Percentiles rank a stretch among this genome's conserved stretches.
Conservation (phyloP, 2,888 invertebrate species). For the Melanotus villosus region DNA sequence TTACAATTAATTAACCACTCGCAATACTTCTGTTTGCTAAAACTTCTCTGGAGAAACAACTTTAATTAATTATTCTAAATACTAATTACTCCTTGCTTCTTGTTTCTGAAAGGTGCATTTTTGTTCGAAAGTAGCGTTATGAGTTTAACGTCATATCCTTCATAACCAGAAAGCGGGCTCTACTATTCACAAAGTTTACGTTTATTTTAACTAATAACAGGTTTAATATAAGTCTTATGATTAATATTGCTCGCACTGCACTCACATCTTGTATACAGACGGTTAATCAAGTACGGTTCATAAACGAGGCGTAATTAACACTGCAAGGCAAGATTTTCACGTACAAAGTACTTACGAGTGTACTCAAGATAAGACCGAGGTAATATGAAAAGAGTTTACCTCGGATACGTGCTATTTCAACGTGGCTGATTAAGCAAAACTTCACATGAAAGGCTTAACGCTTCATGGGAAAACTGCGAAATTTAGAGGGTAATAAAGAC, state of each 20-base stretch:
- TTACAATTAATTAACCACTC: constrained; percentile 31
- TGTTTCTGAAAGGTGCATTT: constrained; percentile 29
- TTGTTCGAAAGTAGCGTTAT: constrained; percentile 27
- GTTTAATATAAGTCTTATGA: constrained; percentile 23
- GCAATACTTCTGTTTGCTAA: constrained; percentile 17
- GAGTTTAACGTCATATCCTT: constrained; percentile 24
- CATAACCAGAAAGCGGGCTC: constrained; percentile 9
- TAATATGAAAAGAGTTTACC: constrained; percentile 29
- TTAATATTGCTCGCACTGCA: constrained; percentile 31
- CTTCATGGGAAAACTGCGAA: background rate
- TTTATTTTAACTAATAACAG: constrained; percentile 29
- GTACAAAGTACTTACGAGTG: constrained; percentile 30
- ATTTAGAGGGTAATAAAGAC: no score
- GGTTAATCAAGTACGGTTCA: constrained; percentile 34
- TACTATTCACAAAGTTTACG: constrained; percentile 4
- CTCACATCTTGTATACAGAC: constrained; percentile 17
- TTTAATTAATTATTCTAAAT: constrained; percentile 41
- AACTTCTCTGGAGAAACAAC: constrained; percentile 26
- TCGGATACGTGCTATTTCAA: constrained; percentile 27
- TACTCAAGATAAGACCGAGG: constrained; percentile 28
- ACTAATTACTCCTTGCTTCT: constrained; percentile 39
- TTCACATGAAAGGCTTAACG: constrained; percentile 23
- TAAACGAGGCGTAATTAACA: constrained; percentile 27
- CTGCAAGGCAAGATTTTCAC: constrained; percentile 29
- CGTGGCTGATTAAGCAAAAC: constrained; percentile 36